phyloP scores from a whole-genome alignment of 2,113 vertebrate species.

The Psammodynastes pulverulentus region DNA sequence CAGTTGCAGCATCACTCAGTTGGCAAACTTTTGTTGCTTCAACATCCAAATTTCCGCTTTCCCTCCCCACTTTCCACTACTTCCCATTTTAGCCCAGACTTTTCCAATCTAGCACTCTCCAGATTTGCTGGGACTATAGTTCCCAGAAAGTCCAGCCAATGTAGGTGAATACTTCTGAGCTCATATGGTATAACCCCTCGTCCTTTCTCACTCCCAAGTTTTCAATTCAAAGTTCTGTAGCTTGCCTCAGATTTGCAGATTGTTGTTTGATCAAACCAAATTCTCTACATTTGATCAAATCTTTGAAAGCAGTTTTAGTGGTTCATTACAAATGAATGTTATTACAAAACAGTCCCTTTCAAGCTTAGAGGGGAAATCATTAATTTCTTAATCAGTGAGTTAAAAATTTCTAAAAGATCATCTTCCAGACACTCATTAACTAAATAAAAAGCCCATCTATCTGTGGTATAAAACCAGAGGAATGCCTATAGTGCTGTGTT shows the following conservation, averaged over 20 bases:
- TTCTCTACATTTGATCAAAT: neutral
- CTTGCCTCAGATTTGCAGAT: neutral
- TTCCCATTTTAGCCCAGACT: neutral
- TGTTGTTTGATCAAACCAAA: neutral
- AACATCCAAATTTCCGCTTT: neutral
- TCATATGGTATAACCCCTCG: neutral
- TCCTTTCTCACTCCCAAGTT: neutral
- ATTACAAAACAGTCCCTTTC: neutral
- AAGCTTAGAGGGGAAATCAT: neutral
- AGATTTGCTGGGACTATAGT: neutral
- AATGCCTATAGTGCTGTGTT: neutral
- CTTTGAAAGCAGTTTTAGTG: neutral
- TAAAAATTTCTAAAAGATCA: neutral
- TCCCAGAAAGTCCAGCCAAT: neutral
- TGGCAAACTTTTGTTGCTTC: neutral
- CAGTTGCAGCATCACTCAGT: constrained; percentile 1
- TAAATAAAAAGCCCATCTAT: neutral
- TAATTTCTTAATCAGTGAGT: neutral
- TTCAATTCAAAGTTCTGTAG: neutral
- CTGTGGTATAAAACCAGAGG: neutral
- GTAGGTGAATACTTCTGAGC: neutral
- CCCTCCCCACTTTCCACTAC: neutral
- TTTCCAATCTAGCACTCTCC: neutral
- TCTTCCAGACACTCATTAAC: neutral
- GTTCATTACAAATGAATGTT: neutral